These are phyloP conservation scores for Tridacna gigas DNA, from an alignment of 2,888 invertebrate genomes.

Conservation along the genomic window DNA sequence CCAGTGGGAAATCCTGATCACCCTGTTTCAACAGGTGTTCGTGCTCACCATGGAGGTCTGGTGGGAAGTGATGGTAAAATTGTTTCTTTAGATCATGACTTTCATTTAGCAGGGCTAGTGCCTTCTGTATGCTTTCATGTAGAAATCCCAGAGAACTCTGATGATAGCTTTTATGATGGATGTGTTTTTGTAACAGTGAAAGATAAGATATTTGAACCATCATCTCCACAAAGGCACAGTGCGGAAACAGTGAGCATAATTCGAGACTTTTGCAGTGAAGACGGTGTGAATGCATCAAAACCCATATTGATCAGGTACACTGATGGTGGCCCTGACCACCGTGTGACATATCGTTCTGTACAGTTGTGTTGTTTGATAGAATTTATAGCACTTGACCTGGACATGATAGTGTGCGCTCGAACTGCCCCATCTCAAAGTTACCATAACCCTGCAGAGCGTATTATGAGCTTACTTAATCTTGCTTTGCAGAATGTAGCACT, in stretches of 20 bases:
- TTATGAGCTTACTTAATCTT: conserved; percentile 35
- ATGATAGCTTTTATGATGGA: conserved; percentile 55
- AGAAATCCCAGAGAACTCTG: conserved; percentile 38
- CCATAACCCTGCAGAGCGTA: conserved; percentile 50
- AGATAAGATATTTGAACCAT: conserved; percentile 57
- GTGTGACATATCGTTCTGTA: conserved; percentile 38
- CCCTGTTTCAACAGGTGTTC: conserved; percentile 43
- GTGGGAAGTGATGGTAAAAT: neutral
- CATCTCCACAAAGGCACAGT: conserved; percentile 43
- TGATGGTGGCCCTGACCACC: conserved; percentile 60
- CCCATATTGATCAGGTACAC: conserved; percentile 47
- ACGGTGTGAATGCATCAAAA: conserved; percentile 27
- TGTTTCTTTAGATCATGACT: conserved; percentile 32
- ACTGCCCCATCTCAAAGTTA: conserved; percentile 51
- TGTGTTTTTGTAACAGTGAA: conserved; percentile 57
- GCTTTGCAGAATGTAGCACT: conserved; percentile 45
- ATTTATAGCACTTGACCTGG: conserved; percentile 53
- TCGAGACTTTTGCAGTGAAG: neutral
- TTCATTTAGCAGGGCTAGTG: conserved; percentile 30
- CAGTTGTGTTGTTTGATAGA: conserved; percentile 35
- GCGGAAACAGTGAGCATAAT: conserved; percentile 46
- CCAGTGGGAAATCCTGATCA: conserved; percentile 50
- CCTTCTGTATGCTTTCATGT: conserved; percentile 38
- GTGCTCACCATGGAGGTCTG: conserved; percentile 23
- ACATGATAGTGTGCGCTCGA: conserved; percentile 46